Base-by-base conservation (phyloP, 1,140 invertebrate species). In the Pseudomyrmex dendroicus region DNA sequence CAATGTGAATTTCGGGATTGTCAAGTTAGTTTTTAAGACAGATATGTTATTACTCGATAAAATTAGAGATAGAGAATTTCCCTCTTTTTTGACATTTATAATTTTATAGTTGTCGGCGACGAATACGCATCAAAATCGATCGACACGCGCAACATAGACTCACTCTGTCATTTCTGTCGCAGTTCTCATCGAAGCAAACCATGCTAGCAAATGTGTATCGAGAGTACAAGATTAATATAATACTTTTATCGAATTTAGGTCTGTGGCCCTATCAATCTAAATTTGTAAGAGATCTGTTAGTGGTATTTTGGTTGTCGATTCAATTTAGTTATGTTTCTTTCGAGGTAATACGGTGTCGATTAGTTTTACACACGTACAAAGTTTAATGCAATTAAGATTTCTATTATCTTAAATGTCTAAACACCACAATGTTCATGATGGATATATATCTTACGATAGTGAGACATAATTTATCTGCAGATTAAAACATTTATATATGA, bases 181-280 rank as follows among this genome's bases (percentile, higher is more conserved):
- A 9, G 22, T 12, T 64, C 12, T 17, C 48, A 50, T 20, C 22
- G 3, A 72, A 50, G 13, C 7, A 10, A 48, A 35, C 17, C 12
- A 80, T 80, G 76, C n/a, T 80, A n/a, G 56, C 20, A 4, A 57
- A 80, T 17, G 10, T 72, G 15, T 8, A 20, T 50, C 54, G 54
- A 48, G 76, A 80, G 10, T 61, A 59, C 2, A 72, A 80, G 17
- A n/a, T 59, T 20, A 80, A 61, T 59, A 59, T 12, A 72, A 59
- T 35, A 59, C 17, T 70, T 59, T 20, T 78, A 9, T 70, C 54
- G 20, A 59, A 66, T 0, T 9, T 78, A 13, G 76, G 76, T 48
- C 54, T 68, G 2, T 78, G 76, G 76, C 76, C 76, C 1, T 70
- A 59, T 5, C 76, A 78, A 66, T 0, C 0, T 50, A 48, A 78